phyloP scores from a whole-genome alignment of 2,888 invertebrate species.

The Oligia fasciuncula region DNA sequence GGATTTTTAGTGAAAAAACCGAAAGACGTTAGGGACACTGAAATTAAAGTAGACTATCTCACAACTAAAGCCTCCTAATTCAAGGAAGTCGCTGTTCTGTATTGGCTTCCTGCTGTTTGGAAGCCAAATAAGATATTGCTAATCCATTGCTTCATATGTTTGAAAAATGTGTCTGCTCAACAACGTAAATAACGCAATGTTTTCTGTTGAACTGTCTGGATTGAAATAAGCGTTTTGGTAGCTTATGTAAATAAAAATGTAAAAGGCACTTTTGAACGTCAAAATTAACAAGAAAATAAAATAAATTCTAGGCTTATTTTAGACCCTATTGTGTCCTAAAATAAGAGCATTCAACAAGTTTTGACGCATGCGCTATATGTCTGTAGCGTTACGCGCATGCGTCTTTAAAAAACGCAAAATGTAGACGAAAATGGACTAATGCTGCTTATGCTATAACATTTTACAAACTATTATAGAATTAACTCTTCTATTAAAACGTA shows the following conservation, averaged over 20 bases:
- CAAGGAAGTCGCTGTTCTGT: not conserved
- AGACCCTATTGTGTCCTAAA: not conserved
- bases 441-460: not conserved
- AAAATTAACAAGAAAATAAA: not conserved
- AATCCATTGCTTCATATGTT: not conserved
- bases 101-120: no score
- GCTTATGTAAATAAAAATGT: not conserved
- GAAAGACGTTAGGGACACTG: not conserved
- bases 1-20: not conserved
- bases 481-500: constrained; percentile 19
- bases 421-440: not conserved
- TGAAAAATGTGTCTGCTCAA: no score
- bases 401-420: not conserved
- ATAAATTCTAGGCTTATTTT: no score
- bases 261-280: not conserved
- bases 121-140: not conserved
- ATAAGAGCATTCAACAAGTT: constrained; percentile 4
- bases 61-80: not conserved
- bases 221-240: not conserved
- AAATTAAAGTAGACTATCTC: not conserved
- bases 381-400: constrained; percentile 9
- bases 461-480: not conserved
- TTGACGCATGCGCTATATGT: constrained; percentile 19
- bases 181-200: no score
- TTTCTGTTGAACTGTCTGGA: no score